Base-by-base conservation (phyloP, 2,113 vertebrate genomes). In the Chloebia gouldiae region DNA sequence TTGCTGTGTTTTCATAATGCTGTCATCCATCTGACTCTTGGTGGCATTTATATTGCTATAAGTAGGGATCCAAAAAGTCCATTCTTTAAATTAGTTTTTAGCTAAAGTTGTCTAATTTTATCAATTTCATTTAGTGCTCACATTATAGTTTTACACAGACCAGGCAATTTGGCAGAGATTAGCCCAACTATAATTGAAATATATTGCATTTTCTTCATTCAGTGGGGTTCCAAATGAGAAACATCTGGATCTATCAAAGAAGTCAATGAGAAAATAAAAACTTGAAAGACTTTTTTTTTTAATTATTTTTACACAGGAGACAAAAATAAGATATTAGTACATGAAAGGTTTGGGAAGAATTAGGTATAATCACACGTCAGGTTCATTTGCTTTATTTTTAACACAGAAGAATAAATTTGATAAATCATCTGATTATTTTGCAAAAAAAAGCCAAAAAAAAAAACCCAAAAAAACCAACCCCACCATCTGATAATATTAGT, bases 11-110 rank as follows among this genome's bases (percentile, higher is more conserved):
- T 97, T 94, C 49, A 73, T 84, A 95, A 63, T 76, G 15, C 51
- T 93, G 40, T 79, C 85, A 92, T 95, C 66, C 42, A 82, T 95
- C 50, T 90, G 83, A 93, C 40, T 90, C 40, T 66, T 70, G 65
- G 59, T 81, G 33, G 56, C 40, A 88, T 66, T 95, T 84, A 80
- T 73, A 59, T 56, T 84, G 31, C 72, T 95, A 72, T 86, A 66
- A 91, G 30, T 66, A 86, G 15, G 47, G 60, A 76, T 68, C 12
- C 4, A 39, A 22, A 82, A 92, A 83, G 47, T 60, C 60, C 56
- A 57, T 94, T 95, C 40, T 95, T 95, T 92, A 95, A 94, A 86
- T 86, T 75, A 92, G 37, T 92, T 91, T 95, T 90, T 59, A 88
- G 80, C 61, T 90, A 84, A 86, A 75, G 70, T 80, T 81, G 77